Base-by-base conservation (phyloP, 2,113 vertebrate species). In the Cynopterus brachyotis region DNA sequence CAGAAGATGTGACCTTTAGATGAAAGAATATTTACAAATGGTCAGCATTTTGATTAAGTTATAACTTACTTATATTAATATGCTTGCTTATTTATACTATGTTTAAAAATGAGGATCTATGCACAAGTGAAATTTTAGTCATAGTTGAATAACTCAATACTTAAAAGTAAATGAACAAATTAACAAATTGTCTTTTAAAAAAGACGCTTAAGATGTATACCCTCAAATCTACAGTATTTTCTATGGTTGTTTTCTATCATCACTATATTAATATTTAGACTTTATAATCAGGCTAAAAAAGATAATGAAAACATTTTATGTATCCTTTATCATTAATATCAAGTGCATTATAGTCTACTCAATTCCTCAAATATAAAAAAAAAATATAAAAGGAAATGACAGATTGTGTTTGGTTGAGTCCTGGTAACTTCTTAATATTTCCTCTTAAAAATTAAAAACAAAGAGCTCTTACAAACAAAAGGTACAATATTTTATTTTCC, bases 391-490 rank as follows among this genome's bases (percentile, higher is more conserved):
- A 40, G 5, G 22, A 94, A 95, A 93, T 72, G 35, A 89, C n/a
- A 75, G 35, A 69, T 37, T 59, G 45, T 53, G 17, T 80, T 83
- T 84, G 59, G 24, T 70, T 95, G 17, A 75, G 11, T 83, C 45
- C 30, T 53, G 20, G 2, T 53, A 73, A 0, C 19, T 73, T 69
- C 57, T 24, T 87, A 57, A 84, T 50, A 55, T 64, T 90, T 96
- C 40, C 16, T 88, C 13, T 78, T 50, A 67, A 86, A 8, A 85
- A 78, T 91, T 50, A 57, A 95, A 73, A 37, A 80, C 83, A 75
- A 62, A 50, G 94, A 96, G 26, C 3, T 91, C 83, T 96, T 72
- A 73, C 42, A 83, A 97, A 97, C 0, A 72, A 64, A 97, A 95
- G 20, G 11, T 17, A 96, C n/a, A 85, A 10, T 87, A 86, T 32